These are phyloP conservation scores for Psix sp. DNA, from an alignment of 1,140 invertebrate species.

Conservation along the genomic window DNA sequence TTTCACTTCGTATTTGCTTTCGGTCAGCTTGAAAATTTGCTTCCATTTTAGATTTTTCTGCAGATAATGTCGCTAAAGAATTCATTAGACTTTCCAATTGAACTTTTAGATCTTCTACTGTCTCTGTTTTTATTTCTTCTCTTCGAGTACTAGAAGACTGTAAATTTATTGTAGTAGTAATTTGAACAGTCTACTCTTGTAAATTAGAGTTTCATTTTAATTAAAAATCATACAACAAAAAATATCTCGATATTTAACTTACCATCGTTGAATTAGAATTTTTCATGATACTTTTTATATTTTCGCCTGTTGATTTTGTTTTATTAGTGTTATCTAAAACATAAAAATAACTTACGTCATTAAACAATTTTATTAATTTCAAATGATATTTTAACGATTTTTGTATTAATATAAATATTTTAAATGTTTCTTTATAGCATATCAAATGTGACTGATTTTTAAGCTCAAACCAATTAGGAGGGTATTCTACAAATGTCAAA, in stretches of 20 bases:
- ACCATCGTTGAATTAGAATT: slow-evolving; percentile 19
- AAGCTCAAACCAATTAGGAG: too few species aligned
- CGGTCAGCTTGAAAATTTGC: slow-evolving; percentile 88
- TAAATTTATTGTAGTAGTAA: slow-evolving; percentile 2
- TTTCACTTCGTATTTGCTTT: slow-evolving; percentile 83
- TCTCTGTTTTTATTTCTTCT: slow-evolving; percentile 63
- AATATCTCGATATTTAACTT: slow-evolving; percentile 2
- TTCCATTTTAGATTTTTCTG: slow-evolving; percentile 90
- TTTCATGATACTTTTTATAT: slow-evolving; percentile 3
- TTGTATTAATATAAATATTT: too few species aligned
- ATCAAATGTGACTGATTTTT: too few species aligned
- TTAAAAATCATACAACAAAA: background rate
- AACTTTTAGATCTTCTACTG: slow-evolving; percentile 74
- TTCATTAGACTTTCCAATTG: slow-evolving; percentile 83
- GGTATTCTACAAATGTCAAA: too few species aligned
- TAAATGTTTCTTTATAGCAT: too few species aligned
- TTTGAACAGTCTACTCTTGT: background rate
- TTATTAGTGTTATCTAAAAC: slow-evolving; percentile 14
- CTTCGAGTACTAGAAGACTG: slow-evolving; percentile 29
- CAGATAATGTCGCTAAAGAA: slow-evolving; percentile 86
- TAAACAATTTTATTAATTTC: too few species aligned
- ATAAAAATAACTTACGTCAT: too few species aligned
- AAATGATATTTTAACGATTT: too few species aligned
- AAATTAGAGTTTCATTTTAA: background rate
- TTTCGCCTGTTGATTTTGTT: slow-evolving; percentile 1